Percentiles rank a stretch among this genome's conserved stretches.
Conservation (phyloP, 2,113 vertebrate genomes). For the Eubucco bourcierii region DNA sequence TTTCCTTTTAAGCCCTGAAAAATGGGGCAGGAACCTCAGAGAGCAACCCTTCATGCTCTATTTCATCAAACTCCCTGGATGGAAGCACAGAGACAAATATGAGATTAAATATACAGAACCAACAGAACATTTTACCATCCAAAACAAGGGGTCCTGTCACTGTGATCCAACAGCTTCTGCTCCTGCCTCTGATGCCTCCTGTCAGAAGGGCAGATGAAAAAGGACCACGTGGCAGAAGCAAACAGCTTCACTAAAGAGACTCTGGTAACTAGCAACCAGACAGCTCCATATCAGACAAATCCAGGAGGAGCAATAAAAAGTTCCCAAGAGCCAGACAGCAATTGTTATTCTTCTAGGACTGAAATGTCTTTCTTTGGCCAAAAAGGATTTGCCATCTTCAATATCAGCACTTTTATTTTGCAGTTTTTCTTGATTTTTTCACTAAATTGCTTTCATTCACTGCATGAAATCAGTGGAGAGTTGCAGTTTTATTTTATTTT, state of each 20-base stretch:
- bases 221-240: not conserved
- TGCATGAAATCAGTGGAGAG: too few species aligned
- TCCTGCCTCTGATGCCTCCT: constrained; percentile 9
- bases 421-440: not conserved
- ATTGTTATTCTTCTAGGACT: not conserved
- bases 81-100: not conserved
- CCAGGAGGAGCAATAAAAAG: rapidly evolving
- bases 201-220: constrained; percentile 12
- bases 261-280: not conserved
- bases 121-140: constrained; percentile 25
- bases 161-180: not conserved
- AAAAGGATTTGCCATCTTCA: not conserved
- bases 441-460: not conserved
- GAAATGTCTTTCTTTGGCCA: not conserved
- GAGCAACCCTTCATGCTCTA: not conserved
- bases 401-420: not conserved
- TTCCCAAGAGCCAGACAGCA: not conserved
- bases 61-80: not conserved
- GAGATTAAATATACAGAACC: not conserved
- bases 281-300: not conserved
- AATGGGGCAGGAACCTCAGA: not conserved
- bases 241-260: not conserved
- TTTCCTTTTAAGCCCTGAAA: not conserved
- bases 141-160: constrained; percentile 2
- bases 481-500: too few species aligned